Conservation (phyloP, 2,797 vertebrate genomes). For the Melanitta fusca region DNA sequence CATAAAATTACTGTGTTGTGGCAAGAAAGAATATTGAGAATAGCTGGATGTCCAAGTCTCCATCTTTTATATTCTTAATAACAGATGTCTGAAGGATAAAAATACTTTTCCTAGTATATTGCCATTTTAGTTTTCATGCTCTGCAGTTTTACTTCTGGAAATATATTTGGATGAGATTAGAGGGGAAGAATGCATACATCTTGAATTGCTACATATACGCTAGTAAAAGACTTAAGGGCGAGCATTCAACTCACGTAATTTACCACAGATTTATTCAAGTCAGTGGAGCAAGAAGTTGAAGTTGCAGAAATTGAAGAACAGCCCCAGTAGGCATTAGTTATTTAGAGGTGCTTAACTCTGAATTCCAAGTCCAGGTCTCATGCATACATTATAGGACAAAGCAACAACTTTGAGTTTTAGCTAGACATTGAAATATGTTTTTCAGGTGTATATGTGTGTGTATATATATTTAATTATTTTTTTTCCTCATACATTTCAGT, state of each 20-base stretch:
- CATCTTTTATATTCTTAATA: background rate
- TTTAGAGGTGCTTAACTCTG: background rate
- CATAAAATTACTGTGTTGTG: background rate
- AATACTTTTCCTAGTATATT: background rate
- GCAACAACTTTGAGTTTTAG: background rate
- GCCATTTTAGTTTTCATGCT: background rate
- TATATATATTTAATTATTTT: background rate
- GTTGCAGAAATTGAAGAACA: background rate
- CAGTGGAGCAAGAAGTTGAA: background rate
- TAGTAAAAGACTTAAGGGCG: background rate
- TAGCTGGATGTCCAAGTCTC: background rate
- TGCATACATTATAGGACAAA: background rate
- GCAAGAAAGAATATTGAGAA: background rate
- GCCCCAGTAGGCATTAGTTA: rapidly evolving
- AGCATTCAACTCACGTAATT: rapidly evolving
- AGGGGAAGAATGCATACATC: background rate
- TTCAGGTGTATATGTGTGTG: background rate
- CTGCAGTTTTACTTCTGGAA: background rate
- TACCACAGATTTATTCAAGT: background rate
- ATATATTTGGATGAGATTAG: background rate
- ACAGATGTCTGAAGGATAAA: background rate
- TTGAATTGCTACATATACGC: background rate
- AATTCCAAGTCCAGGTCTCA: background rate
- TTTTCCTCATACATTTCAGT: background rate
- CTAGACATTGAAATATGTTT: background rate